Evolutionary conservation across 2,797 vertebrate genomes (phyloP).

Genomic region (Lagothrix lagotricha): DNA sequence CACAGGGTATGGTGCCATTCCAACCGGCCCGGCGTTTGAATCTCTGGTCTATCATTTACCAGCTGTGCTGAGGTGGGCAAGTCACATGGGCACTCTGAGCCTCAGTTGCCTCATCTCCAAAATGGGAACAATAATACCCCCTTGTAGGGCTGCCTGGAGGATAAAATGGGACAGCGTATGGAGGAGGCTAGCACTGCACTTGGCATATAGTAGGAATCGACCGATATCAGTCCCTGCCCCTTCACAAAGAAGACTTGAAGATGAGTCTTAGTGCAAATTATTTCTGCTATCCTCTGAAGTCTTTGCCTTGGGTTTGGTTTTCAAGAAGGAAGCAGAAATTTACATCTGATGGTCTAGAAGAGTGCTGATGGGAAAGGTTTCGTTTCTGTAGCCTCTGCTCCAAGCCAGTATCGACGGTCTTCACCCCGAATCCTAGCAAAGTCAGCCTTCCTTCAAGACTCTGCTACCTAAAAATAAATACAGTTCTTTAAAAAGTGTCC

Average conservation of each 20-base stretch:
- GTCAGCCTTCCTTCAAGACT: not conserved
- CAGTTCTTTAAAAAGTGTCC: not conserved
- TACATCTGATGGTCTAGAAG: not conserved
- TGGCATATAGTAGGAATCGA: not conserved
- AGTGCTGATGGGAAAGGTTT: constrained; percentile 28
- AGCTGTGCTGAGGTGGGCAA: not conserved
- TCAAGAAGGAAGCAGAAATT: constrained; percentile 43
- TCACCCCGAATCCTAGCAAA: not conserved
- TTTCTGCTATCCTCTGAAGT: not conserved
- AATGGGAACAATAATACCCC: not conserved
- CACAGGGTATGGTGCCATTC: not conserved
- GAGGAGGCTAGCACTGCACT: not conserved
- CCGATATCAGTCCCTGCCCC: not conserved
- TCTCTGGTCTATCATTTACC: not conserved
- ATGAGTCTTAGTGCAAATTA: not conserved
- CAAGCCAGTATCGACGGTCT: not conserved
- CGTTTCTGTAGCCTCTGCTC: not conserved
- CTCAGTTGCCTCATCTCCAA: not conserved
- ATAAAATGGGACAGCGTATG: not conserved
- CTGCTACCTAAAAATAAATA: not conserved
- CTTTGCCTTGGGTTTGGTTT: not conserved
- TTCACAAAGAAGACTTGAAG: not conserved
- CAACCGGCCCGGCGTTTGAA: not conserved
- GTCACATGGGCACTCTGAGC: not conserved
- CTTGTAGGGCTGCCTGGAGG: not conserved